Evolutionary conservation across 1,140 invertebrate genomes (phyloP).

Genomic region (Brachionus plicatilis): DNA sequence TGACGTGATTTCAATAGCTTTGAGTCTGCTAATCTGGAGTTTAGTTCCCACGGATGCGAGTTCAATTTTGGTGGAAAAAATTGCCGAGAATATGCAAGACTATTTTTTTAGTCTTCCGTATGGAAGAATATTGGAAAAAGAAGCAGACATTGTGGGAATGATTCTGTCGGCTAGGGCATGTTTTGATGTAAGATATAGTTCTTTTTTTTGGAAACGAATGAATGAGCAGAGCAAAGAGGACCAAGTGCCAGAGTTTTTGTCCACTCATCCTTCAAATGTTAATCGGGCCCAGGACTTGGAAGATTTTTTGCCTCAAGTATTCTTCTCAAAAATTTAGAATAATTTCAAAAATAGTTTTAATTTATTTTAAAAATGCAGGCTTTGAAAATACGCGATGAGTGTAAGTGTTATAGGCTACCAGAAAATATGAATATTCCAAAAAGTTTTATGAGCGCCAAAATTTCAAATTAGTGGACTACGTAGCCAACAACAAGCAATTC

Average conservation of each 20-base stretch:
- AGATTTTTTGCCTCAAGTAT: conserved; percentile 55
- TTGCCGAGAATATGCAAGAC: conserved; percentile 43
- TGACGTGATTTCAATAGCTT: conserved; percentile 1
- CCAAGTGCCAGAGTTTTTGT: conserved; percentile 59
- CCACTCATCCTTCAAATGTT: conserved; percentile 62
- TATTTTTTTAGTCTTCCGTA: conserved; percentile 60
- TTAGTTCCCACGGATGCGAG: not conserved
- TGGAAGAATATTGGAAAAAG: conserved; percentile 61
- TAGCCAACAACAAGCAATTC: too few relatives aligned
- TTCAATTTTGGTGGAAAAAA: not conserved
- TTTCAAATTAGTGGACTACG: too few relatives aligned
- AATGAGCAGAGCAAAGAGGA: not conserved
- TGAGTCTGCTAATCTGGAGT: not conserved
- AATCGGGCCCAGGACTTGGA: conserved; percentile 58
- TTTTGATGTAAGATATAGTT: conserved; percentile 62
- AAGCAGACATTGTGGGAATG: conserved; percentile 65
- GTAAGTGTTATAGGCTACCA: not conserved
- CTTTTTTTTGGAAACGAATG: conserved; percentile 63
- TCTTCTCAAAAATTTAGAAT: not conserved
- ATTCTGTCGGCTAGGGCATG: conserved; percentile 64
- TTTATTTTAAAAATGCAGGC: not conserved
- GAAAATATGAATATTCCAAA: not conserved
- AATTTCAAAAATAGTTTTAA: not conserved
- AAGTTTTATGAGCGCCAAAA: too few relatives aligned
- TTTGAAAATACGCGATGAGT: not conserved